Evolutionary conservation across 2,113 vertebrate species (phyloP).

Genomic region (Tenebrosternarchus preto): DNA sequence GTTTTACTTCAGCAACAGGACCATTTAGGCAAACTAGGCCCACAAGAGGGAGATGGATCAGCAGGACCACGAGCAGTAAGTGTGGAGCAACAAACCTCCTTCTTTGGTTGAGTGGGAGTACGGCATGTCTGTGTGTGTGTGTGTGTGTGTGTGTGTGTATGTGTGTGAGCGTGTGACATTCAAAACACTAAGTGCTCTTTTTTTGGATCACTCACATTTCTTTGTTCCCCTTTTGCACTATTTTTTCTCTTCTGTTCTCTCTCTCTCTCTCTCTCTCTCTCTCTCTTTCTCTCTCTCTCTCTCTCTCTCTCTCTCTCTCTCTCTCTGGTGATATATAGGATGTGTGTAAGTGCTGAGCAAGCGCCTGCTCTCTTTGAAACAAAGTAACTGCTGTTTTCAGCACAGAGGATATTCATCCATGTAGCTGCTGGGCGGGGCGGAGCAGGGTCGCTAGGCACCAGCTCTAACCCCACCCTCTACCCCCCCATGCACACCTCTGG

Average conservation of each 20-base stretch:
- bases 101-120: background rate
- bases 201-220: background rate
- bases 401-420: conserved; percentile 45
- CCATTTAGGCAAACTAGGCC: no score
- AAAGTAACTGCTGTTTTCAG: conserved; percentile 53
- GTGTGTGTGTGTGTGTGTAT: background rate
- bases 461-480: background rate
- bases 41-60: background rate
- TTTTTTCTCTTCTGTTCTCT: background rate
- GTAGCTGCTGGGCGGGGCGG: conserved; percentile 51
- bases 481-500: no score
- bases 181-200: background rate
- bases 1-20: no score
- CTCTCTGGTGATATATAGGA: conserved; percentile 26
- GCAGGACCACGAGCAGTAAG: background rate
- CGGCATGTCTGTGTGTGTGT: background rate
- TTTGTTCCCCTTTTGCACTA: conserved; percentile 8
- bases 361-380: conserved; percentile 37
- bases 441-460: conserved; percentile 27
- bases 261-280: background rate
- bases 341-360: conserved; percentile 51
- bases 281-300: background rate
- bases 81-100: background rate
- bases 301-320: background rate
- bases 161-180: background rate